Evolutionary conservation across 2,888 invertebrate genomes (phyloP).

Genomic region (Cerastoderma edule): DNA sequence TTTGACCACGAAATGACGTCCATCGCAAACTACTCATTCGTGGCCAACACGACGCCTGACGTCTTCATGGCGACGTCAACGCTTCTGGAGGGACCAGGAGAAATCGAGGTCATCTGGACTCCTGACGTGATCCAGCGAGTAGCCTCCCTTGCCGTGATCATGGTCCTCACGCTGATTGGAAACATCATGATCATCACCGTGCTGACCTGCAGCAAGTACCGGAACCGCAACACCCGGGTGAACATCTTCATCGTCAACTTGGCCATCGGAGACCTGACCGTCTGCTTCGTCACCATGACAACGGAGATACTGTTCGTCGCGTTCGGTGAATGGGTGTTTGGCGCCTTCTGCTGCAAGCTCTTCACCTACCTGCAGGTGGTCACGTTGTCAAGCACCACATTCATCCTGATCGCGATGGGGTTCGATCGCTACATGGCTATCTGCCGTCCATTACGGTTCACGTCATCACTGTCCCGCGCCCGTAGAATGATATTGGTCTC

Average conservation of each 20-base stretch:
- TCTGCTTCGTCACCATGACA: conserved; percentile 84
- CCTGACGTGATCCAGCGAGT: conserved; percentile 83
- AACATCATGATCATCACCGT: conserved; percentile 83
- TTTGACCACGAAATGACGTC: conserved; percentile 7
- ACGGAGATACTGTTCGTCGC: conserved; percentile 84
- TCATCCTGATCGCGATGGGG: conserved; percentile 84
- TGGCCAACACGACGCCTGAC: not conserved
- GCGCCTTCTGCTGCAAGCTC: conserved; percentile 82
- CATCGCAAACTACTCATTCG: not conserved
- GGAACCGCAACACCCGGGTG: conserved; percentile 83
- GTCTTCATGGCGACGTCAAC: not conserved
- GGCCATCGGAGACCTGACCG: conserved; percentile 84
- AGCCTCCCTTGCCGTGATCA: conserved; percentile 82
- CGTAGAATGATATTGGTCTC: conserved; percentile 81
- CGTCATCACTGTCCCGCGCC: conserved; percentile 79
- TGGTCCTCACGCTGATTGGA: conserved; percentile 82
- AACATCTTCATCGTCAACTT: conserved; percentile 84
- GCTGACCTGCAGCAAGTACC: conserved; percentile 81
- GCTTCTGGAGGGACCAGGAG: not conserved
- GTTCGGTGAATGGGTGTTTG: conserved; percentile 84
- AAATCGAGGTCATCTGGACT: conserved; percentile 78
- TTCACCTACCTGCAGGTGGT: conserved; percentile 84
- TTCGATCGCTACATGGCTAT: conserved; percentile 84
- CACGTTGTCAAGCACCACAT: conserved; percentile 84
- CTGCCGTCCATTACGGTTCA: conserved; percentile 82